A percentile compares a stretch with the other conserved stretches of the same genome.
Conservation (phyloP, 2,113 vertebrate species). For the Sprattus sprattus region DNA sequence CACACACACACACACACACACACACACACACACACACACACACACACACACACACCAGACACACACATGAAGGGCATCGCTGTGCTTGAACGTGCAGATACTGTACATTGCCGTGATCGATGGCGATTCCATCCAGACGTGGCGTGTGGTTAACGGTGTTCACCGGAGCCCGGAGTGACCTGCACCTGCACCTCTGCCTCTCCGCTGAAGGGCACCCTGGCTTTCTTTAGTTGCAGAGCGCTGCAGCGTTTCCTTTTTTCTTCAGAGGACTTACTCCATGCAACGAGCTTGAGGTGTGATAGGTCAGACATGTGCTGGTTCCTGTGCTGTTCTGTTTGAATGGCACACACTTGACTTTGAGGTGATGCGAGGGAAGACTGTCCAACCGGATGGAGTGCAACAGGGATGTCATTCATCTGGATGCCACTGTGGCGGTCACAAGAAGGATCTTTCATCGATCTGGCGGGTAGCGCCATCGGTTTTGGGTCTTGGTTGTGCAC, state of each 20-base stretch:
- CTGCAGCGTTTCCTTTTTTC: neutral
- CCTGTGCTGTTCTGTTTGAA: neutral
- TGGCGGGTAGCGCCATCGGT: neutral
- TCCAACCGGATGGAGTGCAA: neutral
- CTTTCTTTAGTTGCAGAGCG: neutral
- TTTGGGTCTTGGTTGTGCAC: too few relatives aligned
- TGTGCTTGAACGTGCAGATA: neutral
- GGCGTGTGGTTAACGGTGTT: neutral
- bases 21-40: too few relatives aligned
- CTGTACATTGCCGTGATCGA: neutral
- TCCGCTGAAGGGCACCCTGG: neutral
- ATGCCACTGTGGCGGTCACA: neutral
- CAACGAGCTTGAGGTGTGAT: neutral
- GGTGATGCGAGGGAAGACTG: neutral
- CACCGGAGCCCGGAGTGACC: too few relatives aligned
- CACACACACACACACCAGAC: too few relatives aligned
- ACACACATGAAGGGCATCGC: neutral
- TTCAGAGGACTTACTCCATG: neutral
- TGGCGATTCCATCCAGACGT: neutral
- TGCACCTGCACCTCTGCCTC: neutral
- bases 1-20: too few relatives aligned
- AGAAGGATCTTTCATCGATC: neutral
- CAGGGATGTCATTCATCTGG: neutral
- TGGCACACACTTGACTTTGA: neutral
- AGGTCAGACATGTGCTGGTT: neutral